Evolutionary conservation across 2,888 invertebrate genomes (phyloP).

Genomic region (Brenthis hecate): DNA sequence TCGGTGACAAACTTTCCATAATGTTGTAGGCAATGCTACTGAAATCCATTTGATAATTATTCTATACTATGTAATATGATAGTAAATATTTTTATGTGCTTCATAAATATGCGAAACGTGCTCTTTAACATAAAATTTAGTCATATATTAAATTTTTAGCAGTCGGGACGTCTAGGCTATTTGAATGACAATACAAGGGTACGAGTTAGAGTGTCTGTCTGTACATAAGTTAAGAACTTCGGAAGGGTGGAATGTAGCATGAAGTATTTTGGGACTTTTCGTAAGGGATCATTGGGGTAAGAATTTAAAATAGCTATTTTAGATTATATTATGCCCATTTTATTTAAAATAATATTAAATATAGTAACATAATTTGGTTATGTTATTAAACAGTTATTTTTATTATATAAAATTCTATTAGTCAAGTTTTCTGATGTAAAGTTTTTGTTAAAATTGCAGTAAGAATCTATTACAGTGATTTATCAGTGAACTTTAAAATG

Average conservation of each 20-base stretch:
- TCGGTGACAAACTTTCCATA: too few relatives aligned
- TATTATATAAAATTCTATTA: too few relatives aligned
- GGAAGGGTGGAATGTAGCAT: conserved; percentile 25
- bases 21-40: too few relatives aligned
- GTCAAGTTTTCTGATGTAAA: neutral
- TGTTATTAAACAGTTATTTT: too few relatives aligned
- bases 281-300: conserved; percentile 18
- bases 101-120: conserved; percentile 32
- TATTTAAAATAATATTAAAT: conserved; percentile 2
- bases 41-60: too few relatives aligned
- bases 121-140: conserved; percentile 34
- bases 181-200: conserved; percentile 68
- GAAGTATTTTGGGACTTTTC: conserved; percentile 25
- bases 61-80: too few relatives aligned
- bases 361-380: too few relatives aligned
- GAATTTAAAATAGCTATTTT: neutral
- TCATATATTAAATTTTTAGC: conserved; percentile 65
- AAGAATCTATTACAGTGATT: conserved; percentile 21
- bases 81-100: neutral
- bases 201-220: conserved; percentile 23
- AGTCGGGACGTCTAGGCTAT: conserved; percentile 58
- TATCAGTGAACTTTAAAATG: conserved; percentile 32
- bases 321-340: neutral
- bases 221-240: conserved; percentile 20
- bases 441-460: conserved; percentile 14